Percentiles rank a stretch among this genome's conserved stretches.
These are phyloP conservation scores for Chaetops frenatus DNA, from an alignment of 2,113 vertebrate genomes.

Conservation along the genomic window DNA sequence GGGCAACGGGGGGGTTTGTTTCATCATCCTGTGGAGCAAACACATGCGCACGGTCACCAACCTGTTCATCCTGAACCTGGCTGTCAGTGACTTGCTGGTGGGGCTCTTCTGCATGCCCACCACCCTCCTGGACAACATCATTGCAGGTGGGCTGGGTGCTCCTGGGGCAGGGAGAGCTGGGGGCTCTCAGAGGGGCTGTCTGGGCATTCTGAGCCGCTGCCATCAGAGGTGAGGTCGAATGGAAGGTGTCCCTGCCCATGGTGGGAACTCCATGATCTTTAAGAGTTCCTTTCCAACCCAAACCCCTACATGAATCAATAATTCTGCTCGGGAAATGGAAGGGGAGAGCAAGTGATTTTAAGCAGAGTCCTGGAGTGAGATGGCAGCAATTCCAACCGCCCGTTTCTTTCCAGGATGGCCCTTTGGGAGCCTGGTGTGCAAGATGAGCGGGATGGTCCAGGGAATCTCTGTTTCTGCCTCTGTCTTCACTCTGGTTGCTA, in stretches of 20 bases:
- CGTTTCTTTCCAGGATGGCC: conserved; percentile 83
- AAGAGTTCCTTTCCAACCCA: background rate
- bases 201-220: accelerated
- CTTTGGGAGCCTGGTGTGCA: conserved; percentile 89
- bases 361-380: background rate
- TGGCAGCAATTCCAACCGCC: background rate
- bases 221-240: background rate
- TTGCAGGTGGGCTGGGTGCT: conserved; percentile 76
- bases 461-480: conserved; percentile 91
- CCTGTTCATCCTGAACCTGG: conserved; percentile 91
- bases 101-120: conserved; percentile 97
- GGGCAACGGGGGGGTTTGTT: conserved; percentile 87
- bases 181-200: background rate
- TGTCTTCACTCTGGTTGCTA: conserved; percentile 91
- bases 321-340: background rate
- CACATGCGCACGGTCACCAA: conserved; percentile 91
- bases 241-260: background rate
- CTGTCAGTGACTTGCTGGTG: conserved; percentile 88
- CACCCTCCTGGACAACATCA: conserved; percentile 92
- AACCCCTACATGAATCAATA: no score
- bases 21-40: conserved; percentile 80
- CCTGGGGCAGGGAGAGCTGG: accelerated
- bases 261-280: background rate
- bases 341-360: background rate
- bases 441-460: conserved; percentile 90